phyloP scores from a whole-genome alignment of 2,797 vertebrate species.

The Iguana delicatissima region DNA sequence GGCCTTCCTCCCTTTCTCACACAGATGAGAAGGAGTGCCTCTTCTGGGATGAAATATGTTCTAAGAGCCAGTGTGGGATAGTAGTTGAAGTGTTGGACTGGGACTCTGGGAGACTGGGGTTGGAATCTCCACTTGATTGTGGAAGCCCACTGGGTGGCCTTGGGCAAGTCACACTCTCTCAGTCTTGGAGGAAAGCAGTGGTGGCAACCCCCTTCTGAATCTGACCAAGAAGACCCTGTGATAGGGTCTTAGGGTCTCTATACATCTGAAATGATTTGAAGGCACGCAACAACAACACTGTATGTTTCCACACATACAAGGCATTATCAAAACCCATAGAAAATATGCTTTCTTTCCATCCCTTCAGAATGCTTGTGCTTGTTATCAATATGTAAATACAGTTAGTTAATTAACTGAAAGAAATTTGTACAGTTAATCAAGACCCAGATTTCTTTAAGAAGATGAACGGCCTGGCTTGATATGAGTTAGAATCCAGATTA shows the following conservation, averaged over 20 bases:
- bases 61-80: too few relatives aligned
- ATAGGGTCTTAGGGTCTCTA: too few relatives aligned
- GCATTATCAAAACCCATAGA: background rate
- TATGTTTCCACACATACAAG: background rate
- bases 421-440: background rate
- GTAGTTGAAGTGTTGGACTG: too few relatives aligned
- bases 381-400: constrained; percentile 1
- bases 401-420: background rate
- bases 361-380: background rate
- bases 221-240: too few relatives aligned
- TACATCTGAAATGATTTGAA: too few relatives aligned
- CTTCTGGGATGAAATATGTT: background rate
- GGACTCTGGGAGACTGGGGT: too few relatives aligned
- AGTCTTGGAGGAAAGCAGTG: too few relatives aligned
- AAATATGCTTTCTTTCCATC: background rate
- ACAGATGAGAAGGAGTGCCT: background rate
- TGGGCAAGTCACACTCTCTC: too few relatives aligned
- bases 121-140: too few relatives aligned
- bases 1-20: background rate
- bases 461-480: background rate
- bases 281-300: too few relatives aligned
- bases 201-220: too few relatives aligned
- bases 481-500: background rate
- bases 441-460: background rate
- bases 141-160: too few relatives aligned